phyloP scores from a whole-genome alignment of 2,888 invertebrate genomes.

The Microlaimidae sp. region DNA sequence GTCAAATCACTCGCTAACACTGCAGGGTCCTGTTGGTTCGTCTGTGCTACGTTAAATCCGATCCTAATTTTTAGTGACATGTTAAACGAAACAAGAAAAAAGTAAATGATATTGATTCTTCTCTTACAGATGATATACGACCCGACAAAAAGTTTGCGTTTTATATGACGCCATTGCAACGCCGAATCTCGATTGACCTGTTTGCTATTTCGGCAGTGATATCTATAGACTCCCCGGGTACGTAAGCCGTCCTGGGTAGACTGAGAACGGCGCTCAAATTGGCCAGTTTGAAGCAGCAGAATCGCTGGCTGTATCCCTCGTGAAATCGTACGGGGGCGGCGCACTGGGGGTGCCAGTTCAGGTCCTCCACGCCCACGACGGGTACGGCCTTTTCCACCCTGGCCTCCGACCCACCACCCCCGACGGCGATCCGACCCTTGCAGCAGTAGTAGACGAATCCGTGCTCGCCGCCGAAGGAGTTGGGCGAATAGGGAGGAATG shows the following conservation, averaged over 20 bases:
- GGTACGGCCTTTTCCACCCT: slow-evolving; percentile 5
- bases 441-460: slow-evolving; percentile 8
- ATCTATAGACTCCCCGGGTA: slow-evolving; percentile 4
- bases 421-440: not conserved
- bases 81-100: too few relatives aligned
- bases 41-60: too few relatives aligned
- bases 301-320: not conserved
- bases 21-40: too few relatives aligned
- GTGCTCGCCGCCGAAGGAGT: slow-evolving; percentile 6
- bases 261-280: not conserved
- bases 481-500: slow-evolving; percentile 7
- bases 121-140: too few relatives aligned
- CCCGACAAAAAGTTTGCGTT: too few relatives aligned
- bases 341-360: slow-evolving; percentile 12
- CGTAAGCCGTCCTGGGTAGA: slow-evolving; percentile 4
- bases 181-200: too few relatives aligned
- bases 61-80: too few relatives aligned
- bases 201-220: slow-evolving; percentile 9
- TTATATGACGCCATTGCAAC: too few relatives aligned
- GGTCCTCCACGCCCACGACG: slow-evolving; percentile 12
- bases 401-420: not conserved
- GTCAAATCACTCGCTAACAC: too few relatives aligned
- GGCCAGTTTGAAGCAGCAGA: not conserved
- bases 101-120: too few relatives aligned
- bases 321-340: slow-evolving; percentile 2